phyloP scores from a whole-genome alignment of 2,888 invertebrate species.

The Icerya purchasi region DNA sequence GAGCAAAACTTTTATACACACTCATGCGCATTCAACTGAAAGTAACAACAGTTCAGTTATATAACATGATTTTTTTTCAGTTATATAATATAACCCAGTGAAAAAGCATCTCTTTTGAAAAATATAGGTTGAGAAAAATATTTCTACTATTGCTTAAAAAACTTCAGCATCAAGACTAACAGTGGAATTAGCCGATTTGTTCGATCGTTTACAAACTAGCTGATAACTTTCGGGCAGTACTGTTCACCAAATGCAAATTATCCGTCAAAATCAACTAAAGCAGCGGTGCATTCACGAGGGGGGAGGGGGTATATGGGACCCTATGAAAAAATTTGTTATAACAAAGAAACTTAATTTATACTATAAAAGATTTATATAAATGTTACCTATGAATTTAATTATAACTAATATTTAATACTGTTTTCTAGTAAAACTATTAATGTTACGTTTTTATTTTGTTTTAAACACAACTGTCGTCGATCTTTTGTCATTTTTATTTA shows the following conservation, averaged over 20 bases:
- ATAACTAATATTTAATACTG: no score
- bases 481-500: no score
- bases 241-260: neutral
- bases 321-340: no score
- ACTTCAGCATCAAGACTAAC: neutral
- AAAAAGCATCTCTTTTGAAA: neutral
- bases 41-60: neutral
- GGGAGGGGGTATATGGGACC: no score
- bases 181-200: neutral
- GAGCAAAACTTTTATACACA: neutral
- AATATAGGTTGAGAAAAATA: neutral
- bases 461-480: no score
- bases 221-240: no score
- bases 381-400: no score
- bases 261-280: neutral
- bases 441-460: no score
- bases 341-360: no score
- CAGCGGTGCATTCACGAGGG: no score
- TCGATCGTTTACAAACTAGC: neutral
- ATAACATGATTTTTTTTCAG: neutral
- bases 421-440: no score
- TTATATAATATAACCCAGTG: neutral
- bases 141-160: neutral
- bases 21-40: neutral
- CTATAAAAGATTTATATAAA: no score